Percentiles rank a stretch among this genome's conserved stretches.
Evolutionary conservation across 2,113 vertebrate species (phyloP).

Genomic region (Hydrolagus affinis): DNA sequence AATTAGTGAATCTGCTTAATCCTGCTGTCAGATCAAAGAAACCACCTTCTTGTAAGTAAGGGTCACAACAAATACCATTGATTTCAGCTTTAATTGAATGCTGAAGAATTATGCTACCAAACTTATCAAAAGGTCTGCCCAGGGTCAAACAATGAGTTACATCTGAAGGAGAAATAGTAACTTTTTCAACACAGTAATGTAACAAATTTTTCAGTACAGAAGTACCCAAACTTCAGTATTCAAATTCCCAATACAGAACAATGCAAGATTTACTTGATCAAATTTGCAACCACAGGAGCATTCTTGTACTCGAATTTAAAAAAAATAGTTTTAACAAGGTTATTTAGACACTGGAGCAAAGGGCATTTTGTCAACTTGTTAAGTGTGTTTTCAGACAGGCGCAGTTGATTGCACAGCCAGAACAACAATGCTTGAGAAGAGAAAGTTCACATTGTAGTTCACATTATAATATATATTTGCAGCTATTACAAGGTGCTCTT

Average conservation of each 20-base stretch:
- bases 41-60: not conserved
- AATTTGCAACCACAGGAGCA: not conserved
- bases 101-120: not conserved
- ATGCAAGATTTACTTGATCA: not conserved
- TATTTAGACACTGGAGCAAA: not conserved
- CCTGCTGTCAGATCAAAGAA: not conserved
- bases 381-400: not conserved
- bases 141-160: constrained; percentile 2
- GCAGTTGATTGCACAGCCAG: not conserved
- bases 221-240: not conserved
- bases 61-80: not conserved
- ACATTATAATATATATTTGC: not conserved
- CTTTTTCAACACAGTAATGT: constrained; percentile 2
- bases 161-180: not conserved
- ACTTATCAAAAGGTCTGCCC: not conserved
- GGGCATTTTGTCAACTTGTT: not conserved
- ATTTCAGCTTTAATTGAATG: not conserved
- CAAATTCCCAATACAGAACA: too few relatives aligned
- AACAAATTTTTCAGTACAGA: constrained; percentile 13
- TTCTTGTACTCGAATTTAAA: not conserved
- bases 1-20: constrained; percentile 9
- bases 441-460: not conserved
- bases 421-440: not conserved
- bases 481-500: not conserved
- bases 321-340: not conserved